phyloP scores from a whole-genome alignment of 2,888 invertebrate genomes.

The Leptothorax acervorum region DNA sequence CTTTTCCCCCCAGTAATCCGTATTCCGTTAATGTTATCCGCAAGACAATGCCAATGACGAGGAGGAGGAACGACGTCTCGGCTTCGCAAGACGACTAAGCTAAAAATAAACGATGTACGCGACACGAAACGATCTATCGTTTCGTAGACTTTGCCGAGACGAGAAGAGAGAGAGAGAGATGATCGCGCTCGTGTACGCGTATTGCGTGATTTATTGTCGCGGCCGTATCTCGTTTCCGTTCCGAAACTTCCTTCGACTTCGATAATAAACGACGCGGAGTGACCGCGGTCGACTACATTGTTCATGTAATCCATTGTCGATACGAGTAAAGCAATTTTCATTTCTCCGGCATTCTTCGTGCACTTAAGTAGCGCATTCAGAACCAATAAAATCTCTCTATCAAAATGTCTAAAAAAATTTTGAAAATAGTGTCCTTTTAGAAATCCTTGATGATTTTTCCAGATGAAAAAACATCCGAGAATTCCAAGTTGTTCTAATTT shows the following conservation, averaged over 20 bases:
- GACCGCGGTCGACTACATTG: slow-evolving; percentile 17
- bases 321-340: slow-evolving; percentile 1
- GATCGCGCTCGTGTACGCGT: neutral
- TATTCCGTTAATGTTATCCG: slow-evolving; percentile 52
- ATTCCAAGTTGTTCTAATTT: neutral
- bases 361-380: neutral
- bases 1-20: slow-evolving; percentile 44
- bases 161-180: no score
- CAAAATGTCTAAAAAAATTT: neutral
- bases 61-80: slow-evolving; percentile 24
- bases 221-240: slow-evolving; percentile 50
- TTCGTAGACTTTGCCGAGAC: slow-evolving; percentile 29
- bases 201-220: slow-evolving; percentile 45
- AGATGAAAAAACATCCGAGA: neutral
- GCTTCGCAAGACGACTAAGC: slow-evolving; percentile 25
- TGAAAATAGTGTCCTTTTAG: no score
- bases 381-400: neutral
- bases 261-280: slow-evolving; percentile 39
- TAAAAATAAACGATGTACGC: slow-evolving; percentile 63
- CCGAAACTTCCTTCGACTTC: slow-evolving; percentile 42
- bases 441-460: neutral
- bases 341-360: neutral
- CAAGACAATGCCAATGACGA: slow-evolving; percentile 53
- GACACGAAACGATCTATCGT: slow-evolving; percentile 39
- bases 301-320: slow-evolving; percentile 2